Evolutionary conservation across 2,113 vertebrate genomes (phyloP), one percentile per base, ranked within the genome.

Genomic region (Leptocoma aspasia): DNA sequence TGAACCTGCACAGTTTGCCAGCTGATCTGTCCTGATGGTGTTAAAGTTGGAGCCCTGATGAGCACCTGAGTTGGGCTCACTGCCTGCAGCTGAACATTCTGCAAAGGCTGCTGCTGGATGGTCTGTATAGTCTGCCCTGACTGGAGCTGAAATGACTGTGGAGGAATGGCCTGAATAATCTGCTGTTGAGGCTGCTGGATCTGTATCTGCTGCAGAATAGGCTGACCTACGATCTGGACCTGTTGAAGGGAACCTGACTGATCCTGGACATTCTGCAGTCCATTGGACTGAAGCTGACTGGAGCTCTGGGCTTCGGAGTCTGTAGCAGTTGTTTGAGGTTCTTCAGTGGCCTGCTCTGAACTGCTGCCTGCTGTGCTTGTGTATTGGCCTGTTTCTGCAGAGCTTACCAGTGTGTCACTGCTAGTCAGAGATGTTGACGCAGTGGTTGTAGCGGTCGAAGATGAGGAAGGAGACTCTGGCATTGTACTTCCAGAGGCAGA

Each of bases 1-100:
- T 99, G 99, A 92, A 99, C 98, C 97, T 99, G 99, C 84, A 99
- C 98, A 44, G 99, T 99, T 93, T 99, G 99, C 99, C 99, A 99
- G 95, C 99, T 99, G 97, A 99, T 99, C 96, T 99, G 99, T 68
- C 99, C 99, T 49, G 99, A 99, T 23, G 99, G 98, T 44, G 99
- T 99, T 95, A 99, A 97, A 82, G 99, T 99, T 24, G 99, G 99
- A 95, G 99, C 99, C 89, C 99, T 98, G 95, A 99, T 99, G 91
- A 99, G 99, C 95, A 99, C 99, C 98, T 99, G 99, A 91, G 99
- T 98, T 68, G 98, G 99, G 97, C 99, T 99, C 92, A 99, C 98
- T 88, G 99, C 99, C 97, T 99, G 98, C 63, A 99, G 97, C 76
- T 99, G 98, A 94, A 99, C 98, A 2, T 98, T 98, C 95, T 99